Evolutionary conservation across 2,888 invertebrate species (phyloP).

Genomic region (Acanthosepion pharaonis): DNA sequence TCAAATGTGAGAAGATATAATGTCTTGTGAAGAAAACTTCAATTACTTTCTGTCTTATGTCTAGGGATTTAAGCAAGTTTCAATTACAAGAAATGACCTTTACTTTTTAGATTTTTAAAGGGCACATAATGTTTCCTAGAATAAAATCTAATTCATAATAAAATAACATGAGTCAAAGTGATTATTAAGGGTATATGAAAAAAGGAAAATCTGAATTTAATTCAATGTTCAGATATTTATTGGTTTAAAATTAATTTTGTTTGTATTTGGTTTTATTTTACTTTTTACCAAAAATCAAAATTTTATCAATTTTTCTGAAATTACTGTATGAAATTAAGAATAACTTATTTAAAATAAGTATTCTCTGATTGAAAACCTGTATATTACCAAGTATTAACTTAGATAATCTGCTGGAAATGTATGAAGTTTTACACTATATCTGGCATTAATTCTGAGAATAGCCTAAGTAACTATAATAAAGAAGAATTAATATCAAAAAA

Average conservation of each 20-base stretch:
- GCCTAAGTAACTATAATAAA: too few relatives aligned
- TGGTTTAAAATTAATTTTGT: background rate
- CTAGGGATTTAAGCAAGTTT: background rate
- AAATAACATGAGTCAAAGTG: background rate
- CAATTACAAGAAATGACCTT: background rate
- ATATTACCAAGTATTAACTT: too few relatives aligned
- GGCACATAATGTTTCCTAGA: background rate
- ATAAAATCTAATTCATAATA: background rate
- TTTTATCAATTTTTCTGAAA: background rate
- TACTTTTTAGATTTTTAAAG: background rate
- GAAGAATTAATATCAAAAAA: background rate
- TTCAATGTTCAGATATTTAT: background rate
- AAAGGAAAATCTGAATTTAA: background rate
- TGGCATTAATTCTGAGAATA: too few relatives aligned
- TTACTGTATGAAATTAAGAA: background rate
- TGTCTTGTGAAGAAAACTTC: background rate
- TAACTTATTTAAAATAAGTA: background rate
- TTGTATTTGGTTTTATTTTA: background rate
- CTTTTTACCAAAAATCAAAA: background rate
- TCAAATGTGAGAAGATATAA: background rate
- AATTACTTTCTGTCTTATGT: background rate
- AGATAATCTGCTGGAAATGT: too few relatives aligned
- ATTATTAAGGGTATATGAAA: background rate
- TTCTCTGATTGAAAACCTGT: background rate
- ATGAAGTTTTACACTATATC: too few relatives aligned